Evolutionary conservation across 1,140 invertebrate species (phyloP).

Genomic region (Rhizoglyphus robini): DNA sequence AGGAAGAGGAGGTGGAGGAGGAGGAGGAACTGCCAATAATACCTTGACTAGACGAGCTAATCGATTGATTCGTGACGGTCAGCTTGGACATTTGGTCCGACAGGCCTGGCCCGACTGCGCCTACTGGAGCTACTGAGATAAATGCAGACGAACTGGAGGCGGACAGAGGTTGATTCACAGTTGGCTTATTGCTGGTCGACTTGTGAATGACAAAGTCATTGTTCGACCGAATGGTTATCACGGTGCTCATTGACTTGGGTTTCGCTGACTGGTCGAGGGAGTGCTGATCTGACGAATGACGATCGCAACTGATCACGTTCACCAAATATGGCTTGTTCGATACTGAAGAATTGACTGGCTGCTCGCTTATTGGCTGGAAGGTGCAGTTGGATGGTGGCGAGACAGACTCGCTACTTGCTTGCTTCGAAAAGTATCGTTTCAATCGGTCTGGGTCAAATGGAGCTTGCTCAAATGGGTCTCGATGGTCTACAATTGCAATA

Average conservation of each 20-base stretch:
- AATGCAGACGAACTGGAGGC: not conserved
- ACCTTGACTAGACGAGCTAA: slow-evolving; percentile 17
- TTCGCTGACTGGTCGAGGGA: not conserved
- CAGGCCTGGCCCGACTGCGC: not conserved
- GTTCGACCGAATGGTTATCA: slow-evolving; percentile 5
- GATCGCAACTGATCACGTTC: not conserved
- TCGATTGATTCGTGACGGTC: not conserved
- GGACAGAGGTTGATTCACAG: not conserved
- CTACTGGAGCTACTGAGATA: not conserved
- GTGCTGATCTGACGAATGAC: not conserved
- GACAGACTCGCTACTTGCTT: not conserved
- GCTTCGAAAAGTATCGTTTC: not conserved
- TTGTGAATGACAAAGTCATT: slow-evolving; percentile 5
- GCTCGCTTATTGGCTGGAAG: not conserved
- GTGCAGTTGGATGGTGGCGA: not conserved
- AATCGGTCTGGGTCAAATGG: slow-evolving; percentile 49
- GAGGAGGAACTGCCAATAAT: not conserved
- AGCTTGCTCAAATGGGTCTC: slow-evolving; percentile 63
- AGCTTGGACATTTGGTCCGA: not conserved
- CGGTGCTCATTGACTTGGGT: not conserved
- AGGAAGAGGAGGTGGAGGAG: not conserved
- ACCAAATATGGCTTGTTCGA: not conserved
- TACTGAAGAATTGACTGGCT: too few relatives aligned
- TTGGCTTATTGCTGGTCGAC: not conserved
- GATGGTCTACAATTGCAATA: slow-evolving; percentile 18